Conservation (phyloP, 2,113 vertebrate genomes). For the Marcusenius ussheri region DNA sequence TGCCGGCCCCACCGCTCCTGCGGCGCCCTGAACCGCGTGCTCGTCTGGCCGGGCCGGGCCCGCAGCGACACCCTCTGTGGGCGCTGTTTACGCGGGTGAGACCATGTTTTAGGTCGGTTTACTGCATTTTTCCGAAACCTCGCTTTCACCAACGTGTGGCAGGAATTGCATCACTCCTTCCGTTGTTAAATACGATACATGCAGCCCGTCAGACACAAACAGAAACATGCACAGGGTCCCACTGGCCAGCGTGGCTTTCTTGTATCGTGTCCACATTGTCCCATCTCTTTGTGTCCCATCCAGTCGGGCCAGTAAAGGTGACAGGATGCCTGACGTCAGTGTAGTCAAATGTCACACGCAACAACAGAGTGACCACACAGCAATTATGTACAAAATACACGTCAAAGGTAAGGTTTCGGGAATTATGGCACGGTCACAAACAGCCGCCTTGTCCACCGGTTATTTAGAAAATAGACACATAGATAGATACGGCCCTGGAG, state of each 20-base stretch:
- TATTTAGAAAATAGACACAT: background rate
- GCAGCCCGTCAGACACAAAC: background rate
- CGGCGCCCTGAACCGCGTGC: slow-evolving; percentile 47
- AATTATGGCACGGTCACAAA: background rate
- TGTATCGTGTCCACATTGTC: background rate
- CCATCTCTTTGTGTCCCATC: background rate
- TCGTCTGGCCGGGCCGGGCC: slow-evolving; percentile 47
- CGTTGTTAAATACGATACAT: background rate
- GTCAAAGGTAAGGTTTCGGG: background rate
- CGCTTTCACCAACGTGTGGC: background rate
- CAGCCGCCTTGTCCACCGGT: background rate
- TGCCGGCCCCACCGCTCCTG: slow-evolving; percentile 69
- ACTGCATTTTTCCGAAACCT: background rate
- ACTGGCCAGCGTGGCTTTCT: background rate
- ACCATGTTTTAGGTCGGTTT: background rate
- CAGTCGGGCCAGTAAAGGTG: background rate
- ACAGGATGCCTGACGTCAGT: background rate
- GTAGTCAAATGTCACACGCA: background rate
- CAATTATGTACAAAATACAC: background rate
- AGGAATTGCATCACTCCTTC: background rate
- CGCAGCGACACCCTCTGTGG: slow-evolving; percentile 66
- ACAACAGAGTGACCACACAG: background rate
- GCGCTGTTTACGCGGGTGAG: slow-evolving; percentile 72
- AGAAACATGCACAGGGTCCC: background rate
- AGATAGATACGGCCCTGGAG: background rate